Evolutionary conservation across 1,140 invertebrate genomes (phyloP), one percentile per base, ranked within the genome.

Genomic region (Seison nebaliae): DNA sequence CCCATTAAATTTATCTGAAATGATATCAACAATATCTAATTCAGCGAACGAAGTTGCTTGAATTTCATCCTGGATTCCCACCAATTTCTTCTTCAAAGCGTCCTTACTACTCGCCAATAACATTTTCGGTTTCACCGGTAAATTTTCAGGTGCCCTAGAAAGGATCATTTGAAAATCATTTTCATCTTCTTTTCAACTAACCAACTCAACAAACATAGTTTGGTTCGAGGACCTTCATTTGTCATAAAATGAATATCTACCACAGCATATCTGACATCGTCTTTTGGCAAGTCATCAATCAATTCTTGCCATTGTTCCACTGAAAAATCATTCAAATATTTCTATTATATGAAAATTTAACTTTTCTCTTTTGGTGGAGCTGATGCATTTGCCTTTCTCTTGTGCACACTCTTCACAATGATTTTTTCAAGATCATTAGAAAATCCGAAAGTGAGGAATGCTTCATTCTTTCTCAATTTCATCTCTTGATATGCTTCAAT

Each of bases 111-210:
- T 75, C 33, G 83, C 84, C 65, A 91, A 91, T 67, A 91, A 73
- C 81, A 91, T 91, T 72, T 91, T 91, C 74, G 86, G 84, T 69
- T 86, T 88, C 41, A 88, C 76, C 62, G 79, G 81, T 49, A 81
- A 79, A 55, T 74, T 79, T 61, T 91, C 81, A 19, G 83, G 84
- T 67, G 79, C 86, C 62, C 62, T 60, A 44, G 5, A 48, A 43
- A 35, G 47, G 35, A 42, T 16, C 9, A 26, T 11, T 11, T 26
- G 5, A 2, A 26, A 3, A 26, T 3, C 5, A 26, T 11, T 6
- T 11, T 3, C 9, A 26, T 3, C n/a, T 3, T 2, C 9, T 26
- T 2, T 26, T 26, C 3, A 11, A 3, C 5, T 26, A 11, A 26
- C 38, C 38, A 42, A 23, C 21, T 23, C 16, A 42, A 23, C 35